Evolutionary conservation across 2,888 invertebrate species (phyloP), one percentile per base, ranked within the genome.

Genomic region (Archaeoteleia sp.): DNA sequence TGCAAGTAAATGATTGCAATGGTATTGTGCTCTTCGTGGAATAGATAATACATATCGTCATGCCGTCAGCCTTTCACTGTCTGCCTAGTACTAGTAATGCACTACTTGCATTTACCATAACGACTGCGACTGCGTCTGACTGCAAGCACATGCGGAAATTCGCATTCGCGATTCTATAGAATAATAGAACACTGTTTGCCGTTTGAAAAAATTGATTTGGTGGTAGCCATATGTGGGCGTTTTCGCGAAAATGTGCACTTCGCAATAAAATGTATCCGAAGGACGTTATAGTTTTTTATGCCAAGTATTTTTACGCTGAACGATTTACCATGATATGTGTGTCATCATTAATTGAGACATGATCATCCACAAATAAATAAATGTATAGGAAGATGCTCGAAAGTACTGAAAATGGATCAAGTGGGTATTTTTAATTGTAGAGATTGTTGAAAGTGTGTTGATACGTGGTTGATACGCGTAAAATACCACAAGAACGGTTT

Each of bases 1-100:
- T 8, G n/a, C 17, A 37, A 14, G 2, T 2, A 13, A n/a, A 14
- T 8, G 7, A 12, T 12, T 13, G 34, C 13, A 12, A 7, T n/a
- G 4, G 29, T 15, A 17, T 5, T 14, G 37, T 17, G 40, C 32
- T 13, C 2, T 6, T n/a, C n/a, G 34, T 1, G 1, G 14, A 34
- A 53, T 42, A 40, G 55, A 10, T 29, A 14, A 12, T 12, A 5
- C 35, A 35, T 46, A 25, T 40, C 32, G 53, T 32, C 30, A 42
- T 29, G 25, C 45, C 8, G 48, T 23, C 30, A 35, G 57, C 70
- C 71, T 72, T 61, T 72, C 57, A 54, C 63, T 57, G 81, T 73
- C 82, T 74, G 82, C 75, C 81, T 78, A 80, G 75, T 68, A 76
- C 74, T 75, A 73, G 78, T 61, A 63, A 57, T 70, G 57, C 71